Base-by-base conservation (phyloP, 92 coral and sea anemone genomes). In the Scolanthus callimorphus region DNA sequence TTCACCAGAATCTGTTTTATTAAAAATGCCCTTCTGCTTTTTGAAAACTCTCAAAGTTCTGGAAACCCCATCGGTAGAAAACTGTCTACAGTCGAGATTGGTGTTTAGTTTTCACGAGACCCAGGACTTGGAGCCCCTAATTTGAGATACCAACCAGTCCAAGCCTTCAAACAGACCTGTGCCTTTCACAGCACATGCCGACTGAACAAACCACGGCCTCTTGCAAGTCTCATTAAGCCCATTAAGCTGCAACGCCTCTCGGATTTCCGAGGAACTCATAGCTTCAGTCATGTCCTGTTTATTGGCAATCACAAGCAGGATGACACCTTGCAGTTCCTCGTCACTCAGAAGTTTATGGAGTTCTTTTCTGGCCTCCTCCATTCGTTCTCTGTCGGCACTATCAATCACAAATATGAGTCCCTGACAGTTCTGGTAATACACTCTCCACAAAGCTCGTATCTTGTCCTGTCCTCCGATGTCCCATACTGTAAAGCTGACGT, bases 401-500 rank as follows among this genome's bases (percentile, higher is more conserved):
- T 92, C 97, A 4, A 92, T 85, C 11, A 92, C 97, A 55, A 88
- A 92, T 22, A 92, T 92, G 0, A 92, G 70, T 11, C 95, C 97
- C 26, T 84, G 90, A 3, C 97, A 86, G 17, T 92, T 92, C 52
- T 80, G 85, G 65, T 83, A 92, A 62, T 92, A 92, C 27, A 92
- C 96, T 65, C 96, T 60, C 97, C 97, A 92, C 38, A 92, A 73
- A 53, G 77, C 86, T 53, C 97, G 59, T 26, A 92, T 92, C 84
- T 92, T 92, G 60, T 88, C 97, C 55, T 92, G 97, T 20, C 97
- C 97, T n/a, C 97, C 97, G 43, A 92, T 92, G 55, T 92, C 97
- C 97, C 97, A 92, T 2, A 92, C 97, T 21, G 97, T 92, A 23
- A 92, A 92, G 62, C 92, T 80, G 37, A 92, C 88, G 30, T 92